phyloP scores from a whole-genome alignment of 2,888 invertebrate genomes.

The Spilarctia lutea region DNA sequence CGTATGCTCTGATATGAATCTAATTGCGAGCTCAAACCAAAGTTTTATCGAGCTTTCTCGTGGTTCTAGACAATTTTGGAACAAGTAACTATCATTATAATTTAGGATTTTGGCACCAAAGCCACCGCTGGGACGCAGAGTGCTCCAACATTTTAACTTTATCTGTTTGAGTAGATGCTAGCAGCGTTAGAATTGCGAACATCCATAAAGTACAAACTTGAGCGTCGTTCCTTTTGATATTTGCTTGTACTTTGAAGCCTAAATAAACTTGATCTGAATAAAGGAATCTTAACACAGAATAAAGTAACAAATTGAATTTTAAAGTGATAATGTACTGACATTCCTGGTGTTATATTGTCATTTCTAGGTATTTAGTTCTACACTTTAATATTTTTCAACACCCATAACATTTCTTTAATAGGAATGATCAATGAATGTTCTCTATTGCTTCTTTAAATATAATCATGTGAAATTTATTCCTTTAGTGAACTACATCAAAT shows the following conservation, averaged over 20 bases:
- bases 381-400: background rate
- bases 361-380: background rate
- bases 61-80: slow-evolving; percentile 1
- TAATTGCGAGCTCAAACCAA: background rate
- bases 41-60: slow-evolving; percentile 2
- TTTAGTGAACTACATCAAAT: slow-evolving; percentile 79
- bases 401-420: background rate
- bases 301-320: background rate
- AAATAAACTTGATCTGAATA: background rate
- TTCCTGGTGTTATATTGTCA: background rate
- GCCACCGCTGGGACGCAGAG: background rate
- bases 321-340: background rate
- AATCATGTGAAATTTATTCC: slow-evolving; percentile 15
- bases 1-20: background rate
- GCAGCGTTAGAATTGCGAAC: slow-evolving; percentile 8
- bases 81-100: slow-evolving; percentile 25
- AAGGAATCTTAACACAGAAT: background rate
- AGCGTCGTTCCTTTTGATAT: slow-evolving; percentile 22
- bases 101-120: slow-evolving; percentile 19
- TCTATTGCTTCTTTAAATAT: background rate
- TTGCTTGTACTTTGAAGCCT: background rate
- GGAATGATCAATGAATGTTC: no score
- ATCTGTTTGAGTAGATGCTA: slow-evolving; percentile 18
- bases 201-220: slow-evolving; percentile 24
- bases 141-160: slow-evolving; percentile 27